phyloP scores from a whole-genome alignment of 2,888 invertebrate genomes.

The Calliopum simillimum region DNA sequence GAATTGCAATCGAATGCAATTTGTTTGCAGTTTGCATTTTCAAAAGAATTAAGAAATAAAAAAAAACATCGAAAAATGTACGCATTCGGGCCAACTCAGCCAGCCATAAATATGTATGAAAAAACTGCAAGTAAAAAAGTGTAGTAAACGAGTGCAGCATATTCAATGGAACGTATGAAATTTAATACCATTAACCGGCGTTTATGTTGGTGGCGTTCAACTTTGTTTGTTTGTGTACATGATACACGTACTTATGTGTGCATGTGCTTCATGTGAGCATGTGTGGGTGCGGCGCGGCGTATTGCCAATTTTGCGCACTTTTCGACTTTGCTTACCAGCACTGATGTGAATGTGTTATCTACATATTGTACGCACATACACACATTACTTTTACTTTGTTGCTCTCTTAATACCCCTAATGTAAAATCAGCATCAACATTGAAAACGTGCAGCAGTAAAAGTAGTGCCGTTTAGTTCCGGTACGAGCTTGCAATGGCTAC shows the following conservation, averaged over 20 bases:
- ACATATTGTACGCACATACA: neutral
- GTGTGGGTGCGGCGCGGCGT: neutral
- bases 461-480: slow-evolving; percentile 9
- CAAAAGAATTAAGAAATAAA: too few species aligned
- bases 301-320: slow-evolving; percentile 12
- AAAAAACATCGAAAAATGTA: too few species aligned
- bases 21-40: slow-evolving; percentile 4
- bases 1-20: slow-evolving; percentile 27
- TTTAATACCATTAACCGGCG: slow-evolving; percentile 35
- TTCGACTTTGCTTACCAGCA: neutral
- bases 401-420: neutral
- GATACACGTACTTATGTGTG: neutral
- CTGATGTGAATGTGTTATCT: neutral
- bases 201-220: slow-evolving; percentile 5
- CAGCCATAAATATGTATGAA: too few species aligned
- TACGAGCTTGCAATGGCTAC: slow-evolving; percentile 20
- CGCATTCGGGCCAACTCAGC: too few species aligned
- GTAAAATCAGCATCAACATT: slow-evolving; percentile 19
- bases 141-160: neutral
- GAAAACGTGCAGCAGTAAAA: slow-evolving; percentile 5
- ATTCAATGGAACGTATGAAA: slow-evolving; percentile 19
- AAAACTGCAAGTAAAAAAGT: neutral
- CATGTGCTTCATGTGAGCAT: neutral
- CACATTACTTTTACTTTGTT: slow-evolving; percentile 6
- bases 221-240: neutral